These are phyloP conservation scores for Bambusicola thoracicus DNA, from an alignment of 2,113 vertebrate species.

Conservation along the genomic window DNA sequence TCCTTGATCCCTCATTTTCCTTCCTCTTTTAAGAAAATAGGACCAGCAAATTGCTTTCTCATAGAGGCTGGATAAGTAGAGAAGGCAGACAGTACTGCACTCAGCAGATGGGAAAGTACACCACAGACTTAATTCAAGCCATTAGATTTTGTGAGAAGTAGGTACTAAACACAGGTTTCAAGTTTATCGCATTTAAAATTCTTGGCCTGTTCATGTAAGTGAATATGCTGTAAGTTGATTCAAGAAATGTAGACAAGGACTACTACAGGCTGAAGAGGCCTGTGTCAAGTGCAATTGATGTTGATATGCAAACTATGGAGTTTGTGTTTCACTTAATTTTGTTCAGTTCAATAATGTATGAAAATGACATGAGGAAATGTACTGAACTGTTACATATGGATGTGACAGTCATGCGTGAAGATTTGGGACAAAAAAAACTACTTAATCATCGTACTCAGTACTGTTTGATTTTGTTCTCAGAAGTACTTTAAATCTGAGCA, in stretches of 20 bases:
- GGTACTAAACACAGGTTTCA: not conserved
- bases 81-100: not conserved
- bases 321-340: constrained; percentile 56
- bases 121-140: not conserved
- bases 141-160: not conserved
- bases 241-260: not conserved
- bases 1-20: not conserved
- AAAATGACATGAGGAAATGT: constrained; percentile 56
- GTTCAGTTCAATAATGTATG: constrained; percentile 55
- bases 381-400: constrained; percentile 55
- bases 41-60: not conserved
- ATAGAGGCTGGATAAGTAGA: not conserved
- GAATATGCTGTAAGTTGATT: not conserved
- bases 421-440: constrained; percentile 32
- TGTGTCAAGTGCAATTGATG: constrained; percentile 30
- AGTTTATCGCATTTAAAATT: not conserved
- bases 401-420: constrained; percentile 43
- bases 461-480: constrained; percentile 31
- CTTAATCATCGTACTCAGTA: constrained; percentile 45
- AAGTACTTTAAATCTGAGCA: constrained; percentile 40
- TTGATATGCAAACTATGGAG: constrained; percentile 46
- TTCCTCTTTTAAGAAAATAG: not conserved
- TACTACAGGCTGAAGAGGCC: not conserved
- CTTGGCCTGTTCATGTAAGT: not conserved
- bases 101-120: not conserved